These are phyloP conservation scores for Amblyjoppa proteus DNA, from an alignment of 2,888 invertebrate genomes.

Conservation along the genomic window DNA sequence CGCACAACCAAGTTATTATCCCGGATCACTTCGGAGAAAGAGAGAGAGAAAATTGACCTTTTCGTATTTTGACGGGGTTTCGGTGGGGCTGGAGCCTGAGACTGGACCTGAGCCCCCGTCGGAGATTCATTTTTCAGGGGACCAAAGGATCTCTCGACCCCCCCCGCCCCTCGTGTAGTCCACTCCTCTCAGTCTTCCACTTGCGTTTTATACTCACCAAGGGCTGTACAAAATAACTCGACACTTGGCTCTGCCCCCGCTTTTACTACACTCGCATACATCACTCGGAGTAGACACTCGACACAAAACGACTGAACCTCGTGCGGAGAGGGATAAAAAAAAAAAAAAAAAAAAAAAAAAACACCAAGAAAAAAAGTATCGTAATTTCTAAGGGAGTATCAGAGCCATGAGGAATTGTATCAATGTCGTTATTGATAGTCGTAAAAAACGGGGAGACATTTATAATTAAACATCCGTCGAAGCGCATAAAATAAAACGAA, in stretches of 20 bases:
- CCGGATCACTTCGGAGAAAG: neutral
- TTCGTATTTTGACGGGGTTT: constrained; percentile 75
- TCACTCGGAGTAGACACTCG: constrained; percentile 50
- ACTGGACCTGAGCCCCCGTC: constrained; percentile 74
- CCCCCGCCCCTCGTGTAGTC: constrained; percentile 54
- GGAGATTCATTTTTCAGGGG: constrained; percentile 81
- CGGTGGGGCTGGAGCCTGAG: constrained; percentile 67
- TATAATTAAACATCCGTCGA: neutral
- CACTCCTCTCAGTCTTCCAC: constrained; percentile 28
- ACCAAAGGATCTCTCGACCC: constrained; percentile 71
- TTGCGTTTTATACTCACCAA: constrained; percentile 34
- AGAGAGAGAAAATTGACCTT: constrained; percentile 70
- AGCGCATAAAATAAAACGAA: neutral
- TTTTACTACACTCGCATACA: constrained; percentile 21
- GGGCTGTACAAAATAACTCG: constrained; percentile 65
- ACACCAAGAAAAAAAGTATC: neutral
- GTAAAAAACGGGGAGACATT: neutral
- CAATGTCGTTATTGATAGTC: no score
- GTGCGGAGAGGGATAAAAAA: neutral
- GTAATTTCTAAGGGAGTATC: neutral
- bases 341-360: neutral
- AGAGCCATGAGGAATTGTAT: neutral
- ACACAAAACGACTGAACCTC: constrained; percentile 17
- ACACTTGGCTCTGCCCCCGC: constrained; percentile 14
- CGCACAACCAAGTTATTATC: neutral